Conservation (phyloP, 2,888 invertebrate species). For the Melinopterus prodromus region DNA sequence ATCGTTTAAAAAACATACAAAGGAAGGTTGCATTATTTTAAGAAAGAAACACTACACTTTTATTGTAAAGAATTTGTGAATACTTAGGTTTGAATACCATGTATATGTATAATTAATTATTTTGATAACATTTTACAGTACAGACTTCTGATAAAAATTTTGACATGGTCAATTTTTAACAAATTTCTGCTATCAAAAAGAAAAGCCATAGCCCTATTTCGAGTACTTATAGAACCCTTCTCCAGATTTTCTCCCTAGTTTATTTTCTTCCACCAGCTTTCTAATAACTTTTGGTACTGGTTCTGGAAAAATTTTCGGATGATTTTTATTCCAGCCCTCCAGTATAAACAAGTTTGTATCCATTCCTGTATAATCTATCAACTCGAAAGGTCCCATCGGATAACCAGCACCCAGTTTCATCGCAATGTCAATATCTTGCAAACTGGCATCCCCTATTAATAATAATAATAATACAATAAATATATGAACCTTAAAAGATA, state of each 20-base stretch:
- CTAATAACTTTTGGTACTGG: conserved; percentile 67
- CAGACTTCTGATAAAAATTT: no score
- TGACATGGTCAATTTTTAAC: no score
- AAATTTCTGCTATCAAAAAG: no score
- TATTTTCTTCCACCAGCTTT: conserved; percentile 75
- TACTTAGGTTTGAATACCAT: no score
- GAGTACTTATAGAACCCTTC: conserved; percentile 79
- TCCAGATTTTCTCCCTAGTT: conserved; percentile 76
- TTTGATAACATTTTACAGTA: no score
- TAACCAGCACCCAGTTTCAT: conserved; percentile 86
- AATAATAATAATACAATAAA: conserved; percentile 15
- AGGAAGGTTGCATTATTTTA: no score
- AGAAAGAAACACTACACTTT: no score
- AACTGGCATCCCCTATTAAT: conserved; percentile 67
- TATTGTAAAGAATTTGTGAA: no score
- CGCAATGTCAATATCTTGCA: conserved; percentile 79
- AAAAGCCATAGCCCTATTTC: conserved; percentile 48
- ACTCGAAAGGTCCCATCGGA: conserved; percentile 86
- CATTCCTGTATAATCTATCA: conserved; percentile 79
- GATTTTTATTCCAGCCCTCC: conserved; percentile 78
- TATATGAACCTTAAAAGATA: background rate
- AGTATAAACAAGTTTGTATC: conserved; percentile 78
- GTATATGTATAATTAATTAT: no score
- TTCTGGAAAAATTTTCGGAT: conserved; percentile 69
- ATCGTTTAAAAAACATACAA: no score